phyloP scores from a whole-genome alignment of 1,140 invertebrate genomes.

The Zaprionus tsacasi region DNA sequence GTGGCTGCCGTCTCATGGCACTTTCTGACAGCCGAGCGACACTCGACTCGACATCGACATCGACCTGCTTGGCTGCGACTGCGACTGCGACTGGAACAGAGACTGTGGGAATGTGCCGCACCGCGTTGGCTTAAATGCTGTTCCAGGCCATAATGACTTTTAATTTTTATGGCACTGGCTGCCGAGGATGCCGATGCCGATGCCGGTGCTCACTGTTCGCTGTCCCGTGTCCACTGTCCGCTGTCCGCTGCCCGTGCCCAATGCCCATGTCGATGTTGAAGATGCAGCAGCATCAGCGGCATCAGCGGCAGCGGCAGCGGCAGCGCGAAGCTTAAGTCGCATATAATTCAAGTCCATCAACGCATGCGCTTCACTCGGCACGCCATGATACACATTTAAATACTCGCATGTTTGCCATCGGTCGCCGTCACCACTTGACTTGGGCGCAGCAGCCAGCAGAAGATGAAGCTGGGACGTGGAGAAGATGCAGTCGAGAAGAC shows the following conservation, averaged over 20 bases:
- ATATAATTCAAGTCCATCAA: conserved; percentile 83
- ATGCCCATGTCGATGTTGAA: conserved; percentile 25
- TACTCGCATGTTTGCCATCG: conserved; percentile 60
- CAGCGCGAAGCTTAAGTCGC: conserved; percentile 77
- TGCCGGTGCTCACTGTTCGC: conserved; percentile 8
- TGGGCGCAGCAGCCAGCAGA: conserved; percentile 47
- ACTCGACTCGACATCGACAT: conserved; percentile 65
- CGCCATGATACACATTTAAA: conserved; percentile 81
- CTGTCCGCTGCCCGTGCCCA: conserved; percentile 13
- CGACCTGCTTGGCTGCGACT: conserved; percentile 45
- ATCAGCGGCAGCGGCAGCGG: conserved; percentile 21
- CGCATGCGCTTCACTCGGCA: conserved; percentile 80
- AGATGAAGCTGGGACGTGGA: conserved; percentile 38
- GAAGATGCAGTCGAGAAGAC: not conserved
- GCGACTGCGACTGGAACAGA: conserved; percentile 8
- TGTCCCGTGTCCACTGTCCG: not conserved
- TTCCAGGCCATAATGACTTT: conserved; percentile 82
- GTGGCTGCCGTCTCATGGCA: conserved; percentile 80
- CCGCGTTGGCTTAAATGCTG: conserved; percentile 73
- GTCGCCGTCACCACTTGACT: conserved; percentile 62
- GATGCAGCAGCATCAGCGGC: conserved; percentile 52
- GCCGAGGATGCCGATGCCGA: conserved; percentile 73
- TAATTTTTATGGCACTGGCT: conserved; percentile 83
- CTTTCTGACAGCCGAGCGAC: conserved; percentile 80
- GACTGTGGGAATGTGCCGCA: conserved; percentile 77